A percentile compares a stretch with the other conserved stretches of the same genome.
These are phyloP conservation scores for Branchellion lobata DNA, from an alignment of 2,888 invertebrate species.

Conservation along the genomic window DNA sequence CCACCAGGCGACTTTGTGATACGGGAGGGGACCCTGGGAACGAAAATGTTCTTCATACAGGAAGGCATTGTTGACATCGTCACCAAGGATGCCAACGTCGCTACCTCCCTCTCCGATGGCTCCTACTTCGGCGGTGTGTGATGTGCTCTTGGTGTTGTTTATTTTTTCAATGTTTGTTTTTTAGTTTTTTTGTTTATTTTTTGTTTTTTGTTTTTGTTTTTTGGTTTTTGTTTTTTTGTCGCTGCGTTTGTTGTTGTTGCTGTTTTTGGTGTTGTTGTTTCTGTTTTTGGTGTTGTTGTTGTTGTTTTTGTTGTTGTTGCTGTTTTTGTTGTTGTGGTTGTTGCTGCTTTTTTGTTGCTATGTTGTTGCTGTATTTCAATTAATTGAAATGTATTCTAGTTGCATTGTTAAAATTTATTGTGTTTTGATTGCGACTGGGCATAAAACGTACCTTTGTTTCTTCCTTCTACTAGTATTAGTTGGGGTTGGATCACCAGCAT, in stretches of 20 bases:
- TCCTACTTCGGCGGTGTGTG: conserved; percentile 82
- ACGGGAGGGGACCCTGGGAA: conserved; percentile 89
- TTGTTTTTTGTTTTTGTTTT: neutral
- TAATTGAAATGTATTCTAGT: too few relatives aligned
- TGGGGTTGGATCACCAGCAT: too few relatives aligned
- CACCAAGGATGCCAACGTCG: conserved; percentile 78
- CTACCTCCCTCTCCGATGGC: conserved; percentile 92
- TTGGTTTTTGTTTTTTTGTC: neutral
- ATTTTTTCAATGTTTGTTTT: neutral
- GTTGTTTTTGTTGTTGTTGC: neutral
- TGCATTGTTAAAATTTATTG: too few relatives aligned
- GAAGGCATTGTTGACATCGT: conserved; percentile 81
- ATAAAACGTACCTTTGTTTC: too few relatives aligned
- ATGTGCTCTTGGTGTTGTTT: too few relatives aligned
- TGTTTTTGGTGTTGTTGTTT: neutral
- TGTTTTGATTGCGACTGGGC: too few relatives aligned
- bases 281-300: neutral
- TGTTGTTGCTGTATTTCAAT: too few relatives aligned
- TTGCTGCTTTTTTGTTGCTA: too few relatives aligned
- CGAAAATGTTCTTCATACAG: conserved; percentile 99
- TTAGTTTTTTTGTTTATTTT: neutral
- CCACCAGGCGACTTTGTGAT: conserved; percentile 74
- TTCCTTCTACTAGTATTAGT: too few relatives aligned
- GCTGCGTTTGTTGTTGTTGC: neutral
- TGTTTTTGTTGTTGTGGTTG: too few relatives aligned